Evolutionary conservation across 2,797 vertebrate species (phyloP), one percentile per base, ranked within the genome.

Genomic region (Morelia viridis): DNA sequence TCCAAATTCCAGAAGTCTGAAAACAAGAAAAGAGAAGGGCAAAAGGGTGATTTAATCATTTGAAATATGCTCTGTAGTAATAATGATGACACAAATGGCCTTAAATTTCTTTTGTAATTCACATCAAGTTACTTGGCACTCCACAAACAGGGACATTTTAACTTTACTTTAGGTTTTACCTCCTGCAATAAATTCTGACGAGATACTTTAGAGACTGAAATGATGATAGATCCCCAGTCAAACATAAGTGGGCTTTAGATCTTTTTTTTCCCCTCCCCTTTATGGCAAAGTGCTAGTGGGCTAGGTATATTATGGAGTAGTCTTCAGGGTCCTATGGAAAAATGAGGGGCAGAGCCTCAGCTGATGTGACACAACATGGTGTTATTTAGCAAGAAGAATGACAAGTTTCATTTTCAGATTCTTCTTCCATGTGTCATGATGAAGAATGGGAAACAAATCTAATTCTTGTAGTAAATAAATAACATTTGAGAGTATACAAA

Each of bases 131-230:
- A 1, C 24, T 91, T 90, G 8, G 35, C 0, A 57, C 31, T 71
- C 88, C 5, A 85, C 89, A 94, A 94, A 2, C 10, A 92, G 35
- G 53, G 68, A 3, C 13, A 15, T 9, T 0, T 93, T 91, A 92
- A 76, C 10, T 65, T 80, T 92, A 12, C 0, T 83, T 94, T 31
- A 64, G 0, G 0, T 92, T 95, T 95, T 94, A 7, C 10, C 76
- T 35, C n/a, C 8, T 64, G 2, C 4, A 92, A 46, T 89, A 89
- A 91, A 80, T 0, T 85, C 93, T 53, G 0, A 57, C 84, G 9
- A 65, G 93, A 85, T 26, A 61, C 68, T 94, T 89, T 90, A 92
- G 22, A 91, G 61, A 89, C 9, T 53, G 41, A 94, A 94, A 93
- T 41, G 0, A 80, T 91, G 53, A 93, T n/a, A 89, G 53, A 84